These are phyloP conservation scores for Trematocara marginatum DNA, from an alignment of 2,113 vertebrate species.

Conservation along the genomic window DNA sequence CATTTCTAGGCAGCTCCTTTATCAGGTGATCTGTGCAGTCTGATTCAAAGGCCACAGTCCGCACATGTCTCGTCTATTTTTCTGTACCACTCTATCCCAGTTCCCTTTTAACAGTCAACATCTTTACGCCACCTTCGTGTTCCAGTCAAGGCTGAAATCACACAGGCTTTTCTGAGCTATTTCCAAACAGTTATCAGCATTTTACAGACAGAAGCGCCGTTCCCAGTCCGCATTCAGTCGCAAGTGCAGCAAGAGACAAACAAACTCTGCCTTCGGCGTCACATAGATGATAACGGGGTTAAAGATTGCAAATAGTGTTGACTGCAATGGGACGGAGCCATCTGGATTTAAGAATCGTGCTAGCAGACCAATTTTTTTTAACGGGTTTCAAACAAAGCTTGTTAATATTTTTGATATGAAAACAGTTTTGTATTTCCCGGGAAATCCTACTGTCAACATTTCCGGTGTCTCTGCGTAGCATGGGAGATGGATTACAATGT, in stretches of 20 bases:
- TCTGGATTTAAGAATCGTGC: conserved; percentile 6
- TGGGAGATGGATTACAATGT: not conserved
- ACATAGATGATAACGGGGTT: conserved; percentile 33
- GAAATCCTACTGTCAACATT: not conserved
- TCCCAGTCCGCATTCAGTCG: conserved; percentile 15
- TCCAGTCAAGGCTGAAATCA: conserved; percentile 24
- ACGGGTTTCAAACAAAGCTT: not conserved
- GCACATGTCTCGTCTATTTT: not conserved
- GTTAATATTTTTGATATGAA: not conserved
- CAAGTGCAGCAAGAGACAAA: not conserved
- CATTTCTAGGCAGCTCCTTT: not conserved
- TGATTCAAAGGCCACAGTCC: not conserved
- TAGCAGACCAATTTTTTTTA: not conserved
- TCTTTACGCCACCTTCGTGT: not conserved
- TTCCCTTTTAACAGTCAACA: conserved; percentile 14
- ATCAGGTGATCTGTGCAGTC: not conserved
- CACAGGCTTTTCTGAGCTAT: not conserved
- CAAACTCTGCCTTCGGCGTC: not conserved
- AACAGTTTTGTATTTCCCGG: not conserved
- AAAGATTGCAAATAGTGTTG: conserved; percentile 31
- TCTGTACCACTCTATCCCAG: not conserved
- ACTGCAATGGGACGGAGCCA: conserved; percentile 36
- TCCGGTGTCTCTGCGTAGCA: not conserved
- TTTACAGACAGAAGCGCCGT: conserved; percentile 4
- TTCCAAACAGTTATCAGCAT: conserved; percentile 16